Base-by-base conservation (phyloP, 1,140 invertebrate species). In the Stegodyphus mimosarum region DNA sequence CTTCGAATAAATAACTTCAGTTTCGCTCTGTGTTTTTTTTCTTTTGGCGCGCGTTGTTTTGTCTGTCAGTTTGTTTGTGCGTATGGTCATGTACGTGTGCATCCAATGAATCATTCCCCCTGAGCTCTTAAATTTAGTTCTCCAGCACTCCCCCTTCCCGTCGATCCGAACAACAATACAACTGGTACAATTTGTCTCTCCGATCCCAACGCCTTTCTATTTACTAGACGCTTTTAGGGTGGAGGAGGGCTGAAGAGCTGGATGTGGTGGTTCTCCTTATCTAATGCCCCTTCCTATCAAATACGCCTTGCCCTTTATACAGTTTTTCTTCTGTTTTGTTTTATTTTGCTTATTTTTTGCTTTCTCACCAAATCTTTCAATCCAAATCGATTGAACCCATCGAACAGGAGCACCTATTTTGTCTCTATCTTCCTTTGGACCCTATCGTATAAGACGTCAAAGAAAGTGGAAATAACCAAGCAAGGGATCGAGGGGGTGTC, bases 111-210 rank as follows among this genome's bases (percentile, higher is more conserved):
- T 83, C 80, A 83, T 83, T 72, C 80, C 63, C 70, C 71, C 70
- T 72, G 70, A 73, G 69, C 80, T 83, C 80, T 74, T 83, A 74
- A 83, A 83, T 83, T 83, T 83, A 83, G 80, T 83, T 80, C 77
- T 73, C 18, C 33, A 33, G 33, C 33, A 33, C 33, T 33, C 33
- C 33, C 52, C 64, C 63, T 17, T 7, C 80, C 63, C 71, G 49
- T 83, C 80, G 70, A 74, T 53, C 10, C 13, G 80, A 83, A 74
- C 80, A 83, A 83, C 80, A 83, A 83, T 83, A 83, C 70, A 83
- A 83, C 80, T 74, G 50, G 55, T 83, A 83, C 80, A 83, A 83
- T 83, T 83, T 83, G 80, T 83, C 80, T 83, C 80, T 17, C 69
- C 79, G 79, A 79, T 55, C 18, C 71, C 51, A 73, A 55, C 71